A percentile compares a stretch with the other conserved stretches of the same genome.
Conservation (phyloP, 2,113 vertebrate genomes). For the Athene cunicularia region DNA sequence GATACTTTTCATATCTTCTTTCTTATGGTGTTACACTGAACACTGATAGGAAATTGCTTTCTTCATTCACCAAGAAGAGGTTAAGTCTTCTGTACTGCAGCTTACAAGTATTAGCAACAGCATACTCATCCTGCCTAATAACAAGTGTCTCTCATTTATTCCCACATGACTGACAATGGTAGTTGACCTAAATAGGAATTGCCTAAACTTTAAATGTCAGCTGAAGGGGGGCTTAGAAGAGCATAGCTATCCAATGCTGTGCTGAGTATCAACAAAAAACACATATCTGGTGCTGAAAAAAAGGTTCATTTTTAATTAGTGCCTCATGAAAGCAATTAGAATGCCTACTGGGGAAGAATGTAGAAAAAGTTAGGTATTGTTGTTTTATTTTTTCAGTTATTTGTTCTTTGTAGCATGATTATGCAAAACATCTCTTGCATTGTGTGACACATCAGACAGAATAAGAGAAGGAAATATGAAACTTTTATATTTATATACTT, state of each 20-base stretch:
- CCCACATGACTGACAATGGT: not conserved
- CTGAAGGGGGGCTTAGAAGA: slow-evolving; percentile 4
- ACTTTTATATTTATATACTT: not conserved
- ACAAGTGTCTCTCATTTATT: slow-evolving; percentile 44
- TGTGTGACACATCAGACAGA: not conserved
- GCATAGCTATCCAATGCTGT: not conserved
- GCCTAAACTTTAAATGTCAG: slow-evolving; percentile 52
- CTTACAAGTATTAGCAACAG: slow-evolving; percentile 3
- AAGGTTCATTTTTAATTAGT: slow-evolving; percentile 48
- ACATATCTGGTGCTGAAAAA: not conserved
- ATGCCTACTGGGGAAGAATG: slow-evolving; percentile 23
- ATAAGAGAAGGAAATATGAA: not conserved
- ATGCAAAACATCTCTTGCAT: not conserved
- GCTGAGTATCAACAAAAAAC: not conserved
- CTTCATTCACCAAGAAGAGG: not conserved
- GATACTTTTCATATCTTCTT: not conserved
- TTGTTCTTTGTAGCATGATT: not conserved
- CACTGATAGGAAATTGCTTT: not conserved
- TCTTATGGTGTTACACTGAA: not conserved
- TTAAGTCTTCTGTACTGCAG: not conserved
- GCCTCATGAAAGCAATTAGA: slow-evolving; percentile 54
- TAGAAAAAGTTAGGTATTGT: not conserved
- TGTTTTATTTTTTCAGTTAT: not conserved
- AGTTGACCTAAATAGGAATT: slow-evolving; percentile 49
- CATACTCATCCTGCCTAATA: not conserved